phyloP scores from a whole-genome alignment of 2,797 vertebrate genomes.

The Clarias fuscus region DNA sequence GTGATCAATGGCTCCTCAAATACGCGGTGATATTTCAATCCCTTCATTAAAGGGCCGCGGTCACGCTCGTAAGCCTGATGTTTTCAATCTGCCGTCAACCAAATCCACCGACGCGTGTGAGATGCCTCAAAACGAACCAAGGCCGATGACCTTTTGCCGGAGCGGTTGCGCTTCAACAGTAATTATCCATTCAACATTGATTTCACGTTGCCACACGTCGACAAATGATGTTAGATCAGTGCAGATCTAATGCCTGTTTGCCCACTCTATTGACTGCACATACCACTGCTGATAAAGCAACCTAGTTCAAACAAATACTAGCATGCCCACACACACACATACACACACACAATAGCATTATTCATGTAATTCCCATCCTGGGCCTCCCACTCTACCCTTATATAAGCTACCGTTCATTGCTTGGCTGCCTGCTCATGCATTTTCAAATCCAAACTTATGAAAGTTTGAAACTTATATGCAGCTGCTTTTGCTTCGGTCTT shows the following conservation, averaged over 20 bases:
- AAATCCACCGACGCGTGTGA: neutral
- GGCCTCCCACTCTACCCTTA: constrained; percentile 50
- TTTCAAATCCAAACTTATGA: constrained; percentile 16
- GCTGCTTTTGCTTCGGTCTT: neutral
- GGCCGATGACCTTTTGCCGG: constrained; percentile 18
- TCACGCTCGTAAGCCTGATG: neutral
- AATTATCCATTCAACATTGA: constrained; percentile 39
- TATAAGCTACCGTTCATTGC: constrained; percentile 42
- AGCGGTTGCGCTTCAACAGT: neutral
- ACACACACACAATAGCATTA: constrained; percentile 13
- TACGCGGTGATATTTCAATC: neutral
- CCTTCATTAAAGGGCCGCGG: neutral
- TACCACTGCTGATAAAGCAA: constrained; percentile 40
- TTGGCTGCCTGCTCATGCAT: constrained; percentile 25
- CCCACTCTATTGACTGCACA: constrained; percentile 29
- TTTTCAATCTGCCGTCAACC: neutral
- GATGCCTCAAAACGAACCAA: constrained; percentile 14
- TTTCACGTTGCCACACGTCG: constrained; percentile 41
- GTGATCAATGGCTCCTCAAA: neutral
- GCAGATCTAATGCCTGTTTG: constrained; percentile 30
- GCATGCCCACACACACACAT: neutral
- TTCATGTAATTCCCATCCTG: constrained; percentile 45
- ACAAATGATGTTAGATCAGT: constrained; percentile 39
- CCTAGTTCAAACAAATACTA: constrained; percentile 34
- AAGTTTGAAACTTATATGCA: constrained; percentile 28